Conservation (phyloP, 2,888 invertebrate genomes). For the Alitta virens region DNA sequence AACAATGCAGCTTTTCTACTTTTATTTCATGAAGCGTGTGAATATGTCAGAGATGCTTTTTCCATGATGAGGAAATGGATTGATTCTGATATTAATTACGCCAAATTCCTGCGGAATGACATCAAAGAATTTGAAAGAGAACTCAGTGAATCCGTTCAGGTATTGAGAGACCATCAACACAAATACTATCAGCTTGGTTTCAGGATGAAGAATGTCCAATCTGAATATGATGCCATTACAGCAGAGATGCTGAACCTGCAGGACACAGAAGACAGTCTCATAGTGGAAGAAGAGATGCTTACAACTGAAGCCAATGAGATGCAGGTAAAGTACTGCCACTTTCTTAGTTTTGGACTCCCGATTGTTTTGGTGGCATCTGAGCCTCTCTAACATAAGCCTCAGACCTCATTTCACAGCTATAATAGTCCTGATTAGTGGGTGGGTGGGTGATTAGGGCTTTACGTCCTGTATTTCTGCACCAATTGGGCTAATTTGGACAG, state of each 20-base stretch:
- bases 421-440: too few species aligned
- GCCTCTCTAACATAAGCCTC: too few species aligned
- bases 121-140: constrained; percentile 37
- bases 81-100: constrained; percentile 44
- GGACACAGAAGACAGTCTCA: constrained; percentile 28
- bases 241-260: too few species aligned
- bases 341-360: too few species aligned
- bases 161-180: constrained; percentile 35
- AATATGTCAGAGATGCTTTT: constrained; percentile 39
- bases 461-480: too few species aligned
- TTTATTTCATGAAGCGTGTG: constrained; percentile 44
- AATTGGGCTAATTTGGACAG: too few species aligned
- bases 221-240: constrained; percentile 30
- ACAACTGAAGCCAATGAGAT: constrained; percentile 35
- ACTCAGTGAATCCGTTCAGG: constrained; percentile 36
- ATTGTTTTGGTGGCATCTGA: too few species aligned
- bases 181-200: constrained; percentile 39
- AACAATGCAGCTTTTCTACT: constrained; percentile 41
- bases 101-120: constrained; percentile 41
- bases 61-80: constrained; percentile 41
- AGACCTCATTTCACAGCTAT: too few species aligned
- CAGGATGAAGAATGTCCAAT: constrained; percentile 37
- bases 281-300: constrained; percentile 26
- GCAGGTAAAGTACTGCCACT: constrained; percentile 31
- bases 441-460: too few species aligned